phyloP scores from a whole-genome alignment of 2,797 vertebrate genomes.

The Diceros bicornis region DNA sequence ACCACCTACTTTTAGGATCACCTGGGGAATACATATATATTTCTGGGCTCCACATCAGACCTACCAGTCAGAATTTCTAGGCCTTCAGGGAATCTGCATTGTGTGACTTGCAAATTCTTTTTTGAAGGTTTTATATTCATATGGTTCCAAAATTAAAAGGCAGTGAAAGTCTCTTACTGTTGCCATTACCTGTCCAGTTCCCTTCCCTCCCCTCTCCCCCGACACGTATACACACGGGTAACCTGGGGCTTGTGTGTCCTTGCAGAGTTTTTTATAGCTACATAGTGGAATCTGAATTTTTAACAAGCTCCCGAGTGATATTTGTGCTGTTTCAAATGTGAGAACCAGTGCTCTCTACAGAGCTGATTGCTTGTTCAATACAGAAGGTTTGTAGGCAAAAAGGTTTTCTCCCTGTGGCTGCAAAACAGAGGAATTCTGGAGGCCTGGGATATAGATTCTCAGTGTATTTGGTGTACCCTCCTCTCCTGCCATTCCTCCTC shows the following conservation, averaged over 20 bases:
- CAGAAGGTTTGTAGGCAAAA: background rate
- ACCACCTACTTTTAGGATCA: background rate
- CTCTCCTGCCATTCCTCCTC: background rate
- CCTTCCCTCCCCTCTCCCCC: background rate
- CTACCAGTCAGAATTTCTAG: background rate
- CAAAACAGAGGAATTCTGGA: background rate
- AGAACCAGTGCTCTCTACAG: background rate
- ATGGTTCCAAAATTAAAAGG: background rate
- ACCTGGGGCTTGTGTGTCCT: background rate
- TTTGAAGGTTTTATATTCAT: background rate
- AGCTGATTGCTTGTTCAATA: background rate
- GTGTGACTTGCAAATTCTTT: background rate
- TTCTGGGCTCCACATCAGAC: background rate
- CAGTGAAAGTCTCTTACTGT: background rate
- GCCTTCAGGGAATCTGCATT: background rate
- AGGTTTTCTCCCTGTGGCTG: background rate
- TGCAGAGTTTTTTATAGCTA: background rate
- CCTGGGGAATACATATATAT: background rate
- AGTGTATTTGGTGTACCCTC: background rate
- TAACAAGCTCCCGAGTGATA: background rate
- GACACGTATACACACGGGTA: accelerated
- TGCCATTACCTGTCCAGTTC: background rate
- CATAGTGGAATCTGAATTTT: background rate
- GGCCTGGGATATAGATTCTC: background rate
- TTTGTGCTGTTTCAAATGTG: background rate